A percentile compares a stretch with the other conserved stretches of the same genome.
phyloP scores from a whole-genome alignment of 2,888 invertebrate genomes.

The Lasioglossum oenotherae region DNA sequence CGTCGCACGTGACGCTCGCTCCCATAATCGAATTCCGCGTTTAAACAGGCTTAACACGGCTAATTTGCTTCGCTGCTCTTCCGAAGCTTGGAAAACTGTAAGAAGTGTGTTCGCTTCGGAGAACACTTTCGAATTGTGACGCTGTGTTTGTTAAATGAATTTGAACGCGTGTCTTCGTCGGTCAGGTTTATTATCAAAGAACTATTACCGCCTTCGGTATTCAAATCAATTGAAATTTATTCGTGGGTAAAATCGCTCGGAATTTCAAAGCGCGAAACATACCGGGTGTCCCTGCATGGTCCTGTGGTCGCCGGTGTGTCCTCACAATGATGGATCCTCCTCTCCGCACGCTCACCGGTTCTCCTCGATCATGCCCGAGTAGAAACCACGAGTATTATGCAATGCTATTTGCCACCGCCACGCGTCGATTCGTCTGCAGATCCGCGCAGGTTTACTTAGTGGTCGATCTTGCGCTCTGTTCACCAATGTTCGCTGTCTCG shows the following conservation, averaged over 20 bases:
- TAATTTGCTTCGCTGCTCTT: background rate
- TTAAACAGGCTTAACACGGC: constrained; percentile 4
- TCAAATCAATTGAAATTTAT: background rate
- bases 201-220: background rate
- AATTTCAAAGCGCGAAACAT: background rate
- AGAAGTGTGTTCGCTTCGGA: background rate
- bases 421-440: constrained; percentile 4
- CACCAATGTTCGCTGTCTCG: background rate
- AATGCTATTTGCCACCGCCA: constrained; percentile 28
- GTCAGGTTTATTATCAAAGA: background rate
- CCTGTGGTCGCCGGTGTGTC: background rate
- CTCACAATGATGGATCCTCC: background rate
- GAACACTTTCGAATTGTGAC: fast-evolving
- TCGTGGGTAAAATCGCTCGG: background rate
- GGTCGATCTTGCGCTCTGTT: constrained; percentile 36
- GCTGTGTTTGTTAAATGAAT: background rate
- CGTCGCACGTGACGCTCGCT: constrained; percentile 6
- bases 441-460: constrained; percentile 37
- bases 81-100: background rate
- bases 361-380: constrained; percentile 36
- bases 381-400: constrained; percentile 45
- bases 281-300: constrained; percentile 51
- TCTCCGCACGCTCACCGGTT: constrained; percentile 11
- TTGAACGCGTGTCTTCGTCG: background rate
- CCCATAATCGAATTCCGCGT: constrained; percentile 30